These are phyloP conservation scores for Hydropsyche betteni DNA, from an alignment of 2,888 invertebrate species.

Conservation along the genomic window DNA sequence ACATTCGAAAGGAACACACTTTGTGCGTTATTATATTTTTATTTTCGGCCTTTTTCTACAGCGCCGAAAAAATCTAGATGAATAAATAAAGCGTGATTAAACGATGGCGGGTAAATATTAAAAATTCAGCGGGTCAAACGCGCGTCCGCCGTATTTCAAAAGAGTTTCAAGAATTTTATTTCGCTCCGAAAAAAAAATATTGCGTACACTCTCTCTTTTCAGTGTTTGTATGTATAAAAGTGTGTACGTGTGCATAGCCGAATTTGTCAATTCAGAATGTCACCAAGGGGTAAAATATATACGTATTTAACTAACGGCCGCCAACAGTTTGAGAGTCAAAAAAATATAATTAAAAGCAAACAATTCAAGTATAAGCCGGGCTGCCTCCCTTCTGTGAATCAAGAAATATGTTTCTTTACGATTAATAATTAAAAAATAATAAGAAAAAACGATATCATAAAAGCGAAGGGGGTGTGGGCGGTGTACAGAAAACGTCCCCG, in stretches of 20 bases:
- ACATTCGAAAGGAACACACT: slow-evolving; percentile 9
- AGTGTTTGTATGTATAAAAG: slow-evolving; percentile 33
- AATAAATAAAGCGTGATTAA: slow-evolving; percentile 33
- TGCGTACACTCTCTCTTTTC: background rate
- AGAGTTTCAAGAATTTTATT: slow-evolving; percentile 27
- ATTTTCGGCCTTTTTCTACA: slow-evolving; percentile 13
- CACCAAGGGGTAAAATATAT: slow-evolving; percentile 49
- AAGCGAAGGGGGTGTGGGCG: slow-evolving; percentile 34
- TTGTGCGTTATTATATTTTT: slow-evolving; percentile 1
- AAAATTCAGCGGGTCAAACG: slow-evolving; percentile 32
- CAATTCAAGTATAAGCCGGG: slow-evolving; percentile 49
- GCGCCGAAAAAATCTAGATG: slow-evolving; percentile 22
- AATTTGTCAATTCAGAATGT: slow-evolving; percentile 51
- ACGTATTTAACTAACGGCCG: slow-evolving; percentile 42
- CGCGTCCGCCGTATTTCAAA: slow-evolving; percentile 31
- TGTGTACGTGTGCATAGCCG: slow-evolving; percentile 37
- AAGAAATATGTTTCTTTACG: slow-evolving; percentile 52
- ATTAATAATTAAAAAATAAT: slow-evolving; percentile 53
- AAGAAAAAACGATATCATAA: slow-evolving; percentile 52
- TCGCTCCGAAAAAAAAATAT: slow-evolving; percentile 27
- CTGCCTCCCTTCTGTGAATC: slow-evolving; percentile 50
- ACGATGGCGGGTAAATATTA: slow-evolving; percentile 33
- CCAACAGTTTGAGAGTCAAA: slow-evolving; percentile 44
- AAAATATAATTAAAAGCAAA: slow-evolving; percentile 52
- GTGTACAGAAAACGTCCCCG: slow-evolving; percentile 20